Base-by-base conservation (phyloP, 1,140 invertebrate species). In the Drosophila ambigua region DNA sequence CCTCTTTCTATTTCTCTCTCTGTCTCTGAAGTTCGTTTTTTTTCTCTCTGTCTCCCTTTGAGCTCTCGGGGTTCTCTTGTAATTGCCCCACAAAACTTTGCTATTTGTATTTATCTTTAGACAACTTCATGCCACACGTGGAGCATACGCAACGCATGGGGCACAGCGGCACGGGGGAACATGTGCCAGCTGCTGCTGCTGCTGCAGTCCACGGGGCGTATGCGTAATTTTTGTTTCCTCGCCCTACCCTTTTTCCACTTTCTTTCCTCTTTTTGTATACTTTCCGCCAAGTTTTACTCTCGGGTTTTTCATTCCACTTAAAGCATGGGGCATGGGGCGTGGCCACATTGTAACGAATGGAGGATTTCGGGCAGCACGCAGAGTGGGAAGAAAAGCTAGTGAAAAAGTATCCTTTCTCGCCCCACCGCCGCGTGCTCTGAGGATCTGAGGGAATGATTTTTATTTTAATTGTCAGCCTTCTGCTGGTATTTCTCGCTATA, bases 51-150 rank as follows among this genome's bases (percentile, higher is more conserved):
- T 26, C 15, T 24, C 49, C 15, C 35, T 39, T 9, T 39, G 35
- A 39, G 35, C 35, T 39, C 31, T 35, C 35, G 35, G 35, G 4
- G 65, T 49, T 50, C 58, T 26, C 49, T 53, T 69, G 67, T 71
- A 71, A 71, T 71, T 71, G 67, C 67, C 67, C 52, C 57, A 50
- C 51, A 66, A 77, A 85, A 77, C 77, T 77, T 84, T 77, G 23
- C 63, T 66, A 69, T 85, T 87, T 87, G 63, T 69, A 76, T 87
- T 87, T 85, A 54, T 81, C 81, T 75, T 85, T 69, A 44, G 62
- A 49, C 63, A 85, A 80, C 77, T 80, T 76, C 64, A 23, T 48
- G 71, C 50, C 54, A 50, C 57, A 73, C 55, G 55, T 58, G 52
- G 31, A 69, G 64, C 48, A 31, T 52, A 41, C 15, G 51, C 52